phyloP scores from a whole-genome alignment of 2,888 invertebrate genomes.

The Celastrina argiolus region DNA sequence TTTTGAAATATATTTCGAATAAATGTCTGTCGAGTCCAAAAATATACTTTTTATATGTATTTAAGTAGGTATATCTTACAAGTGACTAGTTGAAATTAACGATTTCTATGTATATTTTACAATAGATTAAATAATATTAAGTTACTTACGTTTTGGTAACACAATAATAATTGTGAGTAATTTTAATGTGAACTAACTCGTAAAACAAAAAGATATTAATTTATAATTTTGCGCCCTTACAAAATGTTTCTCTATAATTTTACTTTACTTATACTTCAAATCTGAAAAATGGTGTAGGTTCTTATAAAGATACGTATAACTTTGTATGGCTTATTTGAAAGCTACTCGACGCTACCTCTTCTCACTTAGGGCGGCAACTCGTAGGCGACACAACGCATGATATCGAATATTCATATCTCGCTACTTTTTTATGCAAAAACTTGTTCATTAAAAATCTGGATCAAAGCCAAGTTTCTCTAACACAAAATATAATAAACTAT shows the following conservation, averaged over 20 bases:
- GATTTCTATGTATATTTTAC: neutral
- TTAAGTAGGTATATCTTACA: neutral
- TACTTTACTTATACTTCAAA: neutral
- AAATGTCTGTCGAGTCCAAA: neutral
- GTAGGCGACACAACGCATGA: conserved; percentile 57
- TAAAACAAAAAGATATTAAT: too few species aligned
- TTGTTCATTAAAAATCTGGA: conserved; percentile 63
- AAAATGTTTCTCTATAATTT: too few species aligned
- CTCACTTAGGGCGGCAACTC: conserved; percentile 40
- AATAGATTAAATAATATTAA: neutral
- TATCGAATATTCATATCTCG: conserved; percentile 66
- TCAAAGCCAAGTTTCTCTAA: conserved; percentile 47
- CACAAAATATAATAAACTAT: conserved; percentile 30
- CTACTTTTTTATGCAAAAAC: conserved; percentile 46
- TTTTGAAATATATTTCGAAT: neutral
- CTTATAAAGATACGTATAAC: neutral
- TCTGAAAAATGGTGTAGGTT: neutral
- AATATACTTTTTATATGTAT: neutral
- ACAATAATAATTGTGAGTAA: neutral
- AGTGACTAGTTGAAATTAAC: neutral
- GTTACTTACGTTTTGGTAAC: neutral
- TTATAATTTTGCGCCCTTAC: too few species aligned
- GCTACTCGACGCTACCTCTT: conserved; percentile 28
- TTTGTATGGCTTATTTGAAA: neutral
- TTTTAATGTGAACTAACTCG: neutral